Base-by-base conservation (phyloP, 2,888 invertebrate genomes). In the Prostheceraeus crozeri region DNA sequence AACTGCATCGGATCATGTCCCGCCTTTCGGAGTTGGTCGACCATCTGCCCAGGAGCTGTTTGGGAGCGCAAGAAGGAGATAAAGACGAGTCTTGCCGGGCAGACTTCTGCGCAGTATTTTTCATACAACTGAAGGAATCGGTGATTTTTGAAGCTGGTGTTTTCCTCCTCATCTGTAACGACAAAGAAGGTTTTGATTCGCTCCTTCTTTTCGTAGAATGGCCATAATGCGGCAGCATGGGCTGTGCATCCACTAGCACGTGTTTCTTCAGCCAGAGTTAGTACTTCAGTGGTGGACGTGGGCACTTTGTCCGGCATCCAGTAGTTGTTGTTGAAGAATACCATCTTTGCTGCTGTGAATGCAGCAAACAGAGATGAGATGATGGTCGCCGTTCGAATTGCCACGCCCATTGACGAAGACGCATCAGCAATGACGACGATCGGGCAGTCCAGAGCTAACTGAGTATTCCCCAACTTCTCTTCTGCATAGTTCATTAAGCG, bases 161-260 rank as follows among this genome's bases (percentile, higher is more conserved):
- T 74, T 62, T 74, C 74, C 63, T 76, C 74, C 57, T 76, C 76
- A 63, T 76, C 76, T 10, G 76, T 76, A n/a, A 73, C 73, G 46
- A 76, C 67, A 48, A 76, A 71, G 64, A 76, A 71, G 19, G 76
- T 76, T 59, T 73, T 74, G 1, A 75, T 68, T 0, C 70, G 65
- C 61, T 73, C 69, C 55, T 73, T 74, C 23, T 66, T 65, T 36
- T 68, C 64, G 54, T 73, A 76, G 63, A 69, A 75, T 6, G 74
- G 74, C 59, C 67, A 69, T 28, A 76, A 66, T 58, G 71, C 71
- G 36, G 73, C 72, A 2, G 74, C 75, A 3, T 72, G 74, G 1
- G 70, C 65, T 2, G 75, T 76, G 1, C 67, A 67, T 3, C 71
- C 71, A 10, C 48, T 61, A 8, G 75, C 71, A 11, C 55, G 51